Conservation (phyloP, 2,797 vertebrate species). For the Paedocypris micromegethes region DNA sequence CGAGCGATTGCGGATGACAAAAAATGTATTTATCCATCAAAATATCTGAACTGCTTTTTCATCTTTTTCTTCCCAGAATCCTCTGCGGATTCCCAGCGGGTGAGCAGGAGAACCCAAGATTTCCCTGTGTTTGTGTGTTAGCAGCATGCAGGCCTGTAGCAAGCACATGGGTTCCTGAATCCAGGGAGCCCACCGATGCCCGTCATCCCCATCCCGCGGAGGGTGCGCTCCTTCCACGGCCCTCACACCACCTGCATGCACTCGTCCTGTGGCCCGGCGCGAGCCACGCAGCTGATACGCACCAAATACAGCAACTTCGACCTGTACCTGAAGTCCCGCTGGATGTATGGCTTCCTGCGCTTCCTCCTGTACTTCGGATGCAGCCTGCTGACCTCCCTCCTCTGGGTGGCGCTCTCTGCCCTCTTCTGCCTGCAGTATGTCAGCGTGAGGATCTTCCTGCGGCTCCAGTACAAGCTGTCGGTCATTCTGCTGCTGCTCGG, state of each 20-base stretch:
- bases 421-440: slow-evolving; percentile 92
- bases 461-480: slow-evolving; percentile 95
- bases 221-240: slow-evolving; percentile 96
- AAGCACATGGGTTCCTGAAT: slow-evolving; percentile 48
- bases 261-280: slow-evolving; percentile 85
- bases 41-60: no score
- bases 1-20: no score
- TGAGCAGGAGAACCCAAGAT: slow-evolving; percentile 2
- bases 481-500: slow-evolving; percentile 88
- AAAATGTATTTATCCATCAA: no score
- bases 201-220: slow-evolving; percentile 94
- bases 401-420: slow-evolving; percentile 87
- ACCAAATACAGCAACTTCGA: slow-evolving; percentile 98
- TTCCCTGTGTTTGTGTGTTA: not conserved
- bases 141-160: slow-evolving; percentile 38
- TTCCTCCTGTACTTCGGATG: slow-evolving; percentile 96
- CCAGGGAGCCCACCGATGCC: slow-evolving; percentile 80
- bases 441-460: slow-evolving; percentile 83
- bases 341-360: slow-evolving; percentile 93
- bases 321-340: slow-evolving; percentile 78
- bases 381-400: slow-evolving; percentile 91
- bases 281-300: slow-evolving; percentile 81
- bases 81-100: not conserved
- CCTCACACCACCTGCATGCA: slow-evolving; percentile 97
- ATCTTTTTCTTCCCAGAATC: slow-evolving; percentile 6